Base-by-base conservation (phyloP, 2,113 vertebrate species). In the Amblyopsis rosae region DNA sequence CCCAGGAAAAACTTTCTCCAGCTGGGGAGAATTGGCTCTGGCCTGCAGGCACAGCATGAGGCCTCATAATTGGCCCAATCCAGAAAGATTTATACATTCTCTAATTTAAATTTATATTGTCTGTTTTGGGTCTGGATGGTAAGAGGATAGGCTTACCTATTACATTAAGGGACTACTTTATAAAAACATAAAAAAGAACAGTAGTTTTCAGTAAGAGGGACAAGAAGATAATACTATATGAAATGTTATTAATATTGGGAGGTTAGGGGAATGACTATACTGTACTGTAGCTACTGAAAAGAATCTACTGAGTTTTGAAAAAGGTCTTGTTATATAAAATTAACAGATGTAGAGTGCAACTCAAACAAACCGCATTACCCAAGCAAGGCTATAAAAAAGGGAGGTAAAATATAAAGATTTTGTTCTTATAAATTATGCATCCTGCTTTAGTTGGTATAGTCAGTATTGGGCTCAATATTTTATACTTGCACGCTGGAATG, bases 21-120 rank as follows among this genome's bases (percentile, higher is more conserved):
- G 79, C 77, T 81, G 82, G 60, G 53, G 61, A 69, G 70, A 69
- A 69, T 60, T 55, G 70, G 62, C 53, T n/a, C 47, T 1, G 59
- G 62, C 64, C 59, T 68, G 46, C 35, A 19, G 32, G 67, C 71
- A 51, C 50, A 50, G 62, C 71, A 71, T 19, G 2, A 4, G 33
- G 59, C 68, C 68, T 72, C 69, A 57, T 85, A 85, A 85, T 81
- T 76, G 63, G 59, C 65, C 65, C 70, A 65, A 73, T 86, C 75
- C 59, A 73, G 75, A 80, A 72, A 70, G 78, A 84, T 82, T 85
- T 86, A 82, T 82, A 78, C 67, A 82, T 84, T 85, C 88, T 84
- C 69, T 75, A 75, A 75, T 86, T 78, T 56, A 69, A 76, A 83
- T 86, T 59, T 85, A 79, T 67, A 71, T 77, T 82, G 68, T 81